These are phyloP conservation scores for Tangara arthus DNA, from an alignment of 2,797 vertebrate genomes.

Conservation along the genomic window DNA sequence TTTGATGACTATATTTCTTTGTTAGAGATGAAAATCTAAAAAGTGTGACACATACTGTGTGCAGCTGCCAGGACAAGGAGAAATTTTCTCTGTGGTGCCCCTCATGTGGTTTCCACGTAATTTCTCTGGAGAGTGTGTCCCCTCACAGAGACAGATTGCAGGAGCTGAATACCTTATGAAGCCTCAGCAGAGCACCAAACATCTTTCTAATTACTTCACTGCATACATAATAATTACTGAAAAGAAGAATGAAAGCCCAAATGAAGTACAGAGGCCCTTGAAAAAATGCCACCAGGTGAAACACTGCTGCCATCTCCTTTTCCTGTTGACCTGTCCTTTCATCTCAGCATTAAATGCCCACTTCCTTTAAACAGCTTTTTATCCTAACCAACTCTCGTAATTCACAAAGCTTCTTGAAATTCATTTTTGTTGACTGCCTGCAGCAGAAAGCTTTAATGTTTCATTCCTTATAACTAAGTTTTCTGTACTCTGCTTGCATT, in stretches of 20 bases:
- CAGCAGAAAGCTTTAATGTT: neutral
- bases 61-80: neutral
- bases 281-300: neutral
- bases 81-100: neutral
- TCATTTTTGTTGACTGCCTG: neutral
- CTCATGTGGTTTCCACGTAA: neutral
- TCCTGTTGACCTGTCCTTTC: neutral
- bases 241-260: neutral
- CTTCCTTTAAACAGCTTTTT: slow-evolving; percentile 16
- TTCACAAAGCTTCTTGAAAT: slow-evolving; percentile 2
- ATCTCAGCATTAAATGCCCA: neutral
- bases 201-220: neutral
- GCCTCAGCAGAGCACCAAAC: neutral
- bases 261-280: neutral
- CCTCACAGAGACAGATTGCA: neutral
- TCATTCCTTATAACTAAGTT: neutral
- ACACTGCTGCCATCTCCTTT: neutral
- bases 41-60: neutral
- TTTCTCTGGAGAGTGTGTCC: neutral
- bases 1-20: neutral
- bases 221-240: neutral
- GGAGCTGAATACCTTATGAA: neutral
- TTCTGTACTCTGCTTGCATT: neutral
- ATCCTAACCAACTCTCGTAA: neutral
- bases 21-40: neutral